Evolutionary conservation across 2,888 invertebrate species (phyloP).

Genomic region (Lepidocyrtinus sp.): DNA sequence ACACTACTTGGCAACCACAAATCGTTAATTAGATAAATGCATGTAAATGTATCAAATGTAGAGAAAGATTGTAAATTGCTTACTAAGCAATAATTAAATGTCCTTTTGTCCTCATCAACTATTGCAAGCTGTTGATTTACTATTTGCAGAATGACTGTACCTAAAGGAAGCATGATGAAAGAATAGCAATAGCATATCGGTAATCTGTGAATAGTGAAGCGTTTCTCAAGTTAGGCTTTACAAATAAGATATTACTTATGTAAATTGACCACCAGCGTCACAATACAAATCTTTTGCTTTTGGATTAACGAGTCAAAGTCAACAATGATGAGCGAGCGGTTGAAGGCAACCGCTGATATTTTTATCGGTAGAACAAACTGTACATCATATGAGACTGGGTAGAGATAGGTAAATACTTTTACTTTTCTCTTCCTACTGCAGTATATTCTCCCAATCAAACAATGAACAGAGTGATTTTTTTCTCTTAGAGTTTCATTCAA

Average conservation of each 20-base stretch:
- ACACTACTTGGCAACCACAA: neutral
- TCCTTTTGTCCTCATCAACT: neutral
- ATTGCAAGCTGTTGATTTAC: too few relatives aligned
- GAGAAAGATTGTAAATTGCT: neutral
- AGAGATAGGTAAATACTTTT: conserved; percentile 8
- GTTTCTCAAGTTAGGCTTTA: too few relatives aligned
- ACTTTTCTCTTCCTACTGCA: conserved; percentile 6
- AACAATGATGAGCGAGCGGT: neutral
- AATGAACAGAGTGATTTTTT: neutral
- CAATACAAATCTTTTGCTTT: too few relatives aligned
- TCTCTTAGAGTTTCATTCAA: neutral
- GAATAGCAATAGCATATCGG: too few relatives aligned
- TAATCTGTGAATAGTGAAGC: too few relatives aligned
- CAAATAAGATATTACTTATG: too few relatives aligned
- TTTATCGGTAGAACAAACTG: neutral
- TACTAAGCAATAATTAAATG: conserved; percentile 14
- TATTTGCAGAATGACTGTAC: too few relatives aligned
- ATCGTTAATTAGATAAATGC: neutral
- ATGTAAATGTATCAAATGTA: neutral
- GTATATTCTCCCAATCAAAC: neutral
- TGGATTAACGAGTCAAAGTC: neutral
- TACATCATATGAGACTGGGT: neutral
- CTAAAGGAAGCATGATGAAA: too few relatives aligned
- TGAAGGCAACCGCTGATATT: neutral
- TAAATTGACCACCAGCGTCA: too few relatives aligned